These are phyloP conservation scores for Capreolus pygargus DNA, from an alignment of 2,113 vertebrate genomes.

Conservation along the genomic window DNA sequence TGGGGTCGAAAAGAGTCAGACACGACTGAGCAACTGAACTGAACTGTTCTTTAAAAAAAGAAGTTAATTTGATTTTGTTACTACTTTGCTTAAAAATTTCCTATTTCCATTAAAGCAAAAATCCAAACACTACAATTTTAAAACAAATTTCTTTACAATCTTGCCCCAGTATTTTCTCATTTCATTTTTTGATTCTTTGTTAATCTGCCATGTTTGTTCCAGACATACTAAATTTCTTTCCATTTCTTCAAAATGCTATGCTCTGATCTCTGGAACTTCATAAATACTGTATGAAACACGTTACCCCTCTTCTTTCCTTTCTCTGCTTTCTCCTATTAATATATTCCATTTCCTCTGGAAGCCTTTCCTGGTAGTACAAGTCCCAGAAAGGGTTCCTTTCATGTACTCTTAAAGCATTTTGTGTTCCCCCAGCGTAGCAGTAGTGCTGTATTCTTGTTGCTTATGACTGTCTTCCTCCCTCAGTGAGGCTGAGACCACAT, in stretches of 20 bases:
- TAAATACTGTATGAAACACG: not conserved
- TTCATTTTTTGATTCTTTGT: conserved; percentile 7
- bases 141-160: not conserved
- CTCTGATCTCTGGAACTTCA: not conserved
- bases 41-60: not conserved
- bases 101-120: not conserved
- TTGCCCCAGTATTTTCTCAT: not conserved
- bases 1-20: accelerated
- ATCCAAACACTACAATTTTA: not conserved
- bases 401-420: not conserved
- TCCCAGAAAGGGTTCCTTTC: not conserved
- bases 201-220: not conserved
- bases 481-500: not conserved
- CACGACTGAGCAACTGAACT: not conserved
- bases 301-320: not conserved
- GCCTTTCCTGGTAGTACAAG: not conserved
- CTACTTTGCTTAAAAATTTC: not conserved
- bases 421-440: not conserved
- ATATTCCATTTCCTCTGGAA: not conserved
- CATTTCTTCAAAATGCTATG: not conserved
- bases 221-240: not conserved
- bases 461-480: not conserved
- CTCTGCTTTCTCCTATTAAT: not conserved
- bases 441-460: not conserved
- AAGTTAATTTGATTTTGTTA: not conserved